phyloP scores from a whole-genome alignment of 2,113 vertebrate species.

The Eulacestoma nigropectus region DNA sequence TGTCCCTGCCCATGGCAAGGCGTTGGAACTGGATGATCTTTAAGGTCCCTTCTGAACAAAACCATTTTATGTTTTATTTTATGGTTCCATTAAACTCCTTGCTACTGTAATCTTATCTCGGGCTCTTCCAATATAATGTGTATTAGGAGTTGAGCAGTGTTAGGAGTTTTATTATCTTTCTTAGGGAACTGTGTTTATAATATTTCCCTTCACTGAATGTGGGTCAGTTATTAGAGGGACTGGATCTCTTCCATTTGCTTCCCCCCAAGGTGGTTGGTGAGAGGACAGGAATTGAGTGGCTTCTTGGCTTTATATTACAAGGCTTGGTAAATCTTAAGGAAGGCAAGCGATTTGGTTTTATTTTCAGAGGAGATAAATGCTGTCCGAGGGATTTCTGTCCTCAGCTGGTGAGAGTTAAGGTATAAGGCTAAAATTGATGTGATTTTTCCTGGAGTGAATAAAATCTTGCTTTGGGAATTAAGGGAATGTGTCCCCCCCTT shows the following conservation, averaged over 20 bases:
- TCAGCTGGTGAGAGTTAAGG: neutral
- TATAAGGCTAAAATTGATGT: neutral
- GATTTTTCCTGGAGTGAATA: neutral
- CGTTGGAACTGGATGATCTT: neutral
- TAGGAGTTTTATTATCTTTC: neutral
- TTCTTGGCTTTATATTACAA: neutral
- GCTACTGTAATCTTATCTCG: neutral
- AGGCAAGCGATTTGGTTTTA: neutral
- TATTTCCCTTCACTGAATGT: neutral
- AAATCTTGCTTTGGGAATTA: neutral
- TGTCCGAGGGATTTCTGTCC: neutral
- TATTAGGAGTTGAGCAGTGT: neutral
- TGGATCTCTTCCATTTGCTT: neutral
- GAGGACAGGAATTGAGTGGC: neutral
- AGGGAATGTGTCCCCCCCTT: neutral
- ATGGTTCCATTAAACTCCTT: neutral
- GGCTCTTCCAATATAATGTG: neutral
- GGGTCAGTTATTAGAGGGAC: neutral
- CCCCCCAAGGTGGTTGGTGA: neutral
- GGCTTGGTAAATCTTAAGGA: neutral
- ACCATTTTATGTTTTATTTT: neutral
- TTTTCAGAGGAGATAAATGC: neutral
- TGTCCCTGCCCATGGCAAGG: neutral
- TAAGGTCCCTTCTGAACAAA: neutral
- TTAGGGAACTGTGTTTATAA: neutral